These are phyloP conservation scores for Mizuhopecten yessoensis DNA, from an alignment of 1,140 invertebrate species.

Conservation along the genomic window DNA sequence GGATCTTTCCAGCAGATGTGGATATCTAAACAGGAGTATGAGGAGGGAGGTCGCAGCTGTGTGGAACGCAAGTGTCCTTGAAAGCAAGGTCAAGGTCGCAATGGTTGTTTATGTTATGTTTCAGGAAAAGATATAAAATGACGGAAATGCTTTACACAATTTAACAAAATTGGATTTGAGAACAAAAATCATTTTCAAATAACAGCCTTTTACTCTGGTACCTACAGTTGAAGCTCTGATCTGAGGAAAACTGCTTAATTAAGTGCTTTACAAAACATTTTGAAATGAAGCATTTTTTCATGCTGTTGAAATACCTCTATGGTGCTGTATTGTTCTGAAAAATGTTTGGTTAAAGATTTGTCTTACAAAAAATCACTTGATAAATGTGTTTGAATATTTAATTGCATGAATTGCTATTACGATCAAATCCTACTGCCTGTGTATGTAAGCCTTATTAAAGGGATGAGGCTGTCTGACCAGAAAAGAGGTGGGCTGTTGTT, in stretches of 20 bases:
- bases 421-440: too few relatives aligned
- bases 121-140: too few relatives aligned
- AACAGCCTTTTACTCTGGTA: background rate
- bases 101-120: background rate
- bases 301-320: background rate
- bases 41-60: slow-evolving; percentile 95
- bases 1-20: slow-evolving; percentile 99
- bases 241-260: background rate
- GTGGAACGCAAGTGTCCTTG: slow-evolving; percentile 96
- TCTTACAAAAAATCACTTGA: background rate
- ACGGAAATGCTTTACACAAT: too few relatives aligned
- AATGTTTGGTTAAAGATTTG: background rate
- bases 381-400: too few relatives aligned
- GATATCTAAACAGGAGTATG: slow-evolving; percentile 98
- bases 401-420: too few relatives aligned
- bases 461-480: too few relatives aligned
- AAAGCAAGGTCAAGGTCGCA: slow-evolving; percentile 59
- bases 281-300: background rate
- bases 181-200: background rate
- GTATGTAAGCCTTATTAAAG: too few relatives aligned
- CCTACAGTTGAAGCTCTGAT: background rate
- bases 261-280: background rate
- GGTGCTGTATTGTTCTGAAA: background rate
- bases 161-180: background rate
- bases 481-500: too few relatives aligned